A percentile compares a stretch with the other conserved stretches of the same genome.
phyloP scores from a whole-genome alignment of 2,888 invertebrate species.

The Sepiola atlantica region DNA sequence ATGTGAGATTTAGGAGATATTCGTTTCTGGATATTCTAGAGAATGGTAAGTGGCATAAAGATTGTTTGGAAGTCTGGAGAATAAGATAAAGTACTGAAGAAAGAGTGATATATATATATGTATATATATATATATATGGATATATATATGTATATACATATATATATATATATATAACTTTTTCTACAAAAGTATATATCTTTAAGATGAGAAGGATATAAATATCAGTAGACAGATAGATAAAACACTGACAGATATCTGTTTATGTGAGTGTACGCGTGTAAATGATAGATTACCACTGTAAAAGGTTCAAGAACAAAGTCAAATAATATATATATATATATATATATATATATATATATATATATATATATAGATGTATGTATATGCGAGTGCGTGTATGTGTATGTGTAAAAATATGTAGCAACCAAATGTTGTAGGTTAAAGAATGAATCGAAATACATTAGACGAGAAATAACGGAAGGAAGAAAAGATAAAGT shows the following conservation, averaged over 20 bases:
- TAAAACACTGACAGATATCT: not conserved
- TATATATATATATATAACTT: too few species aligned
- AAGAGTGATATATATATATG: too few species aligned
- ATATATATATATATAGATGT: too few species aligned
- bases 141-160: too few species aligned
- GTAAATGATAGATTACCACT: not conserved
- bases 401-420: not conserved
- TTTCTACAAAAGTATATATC: not conserved
- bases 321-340: not conserved
- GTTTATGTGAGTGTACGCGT: not conserved
- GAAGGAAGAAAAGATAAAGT: not conserved
- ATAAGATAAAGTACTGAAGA: not conserved
- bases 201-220: not conserved
- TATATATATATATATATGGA: too few species aligned
- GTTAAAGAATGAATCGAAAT: not conserved
- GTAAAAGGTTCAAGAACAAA: not conserved
- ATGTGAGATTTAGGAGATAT: not conserved
- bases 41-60: not conserved
- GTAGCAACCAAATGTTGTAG: not conserved
- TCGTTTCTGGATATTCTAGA: not conserved
- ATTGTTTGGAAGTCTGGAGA: not conserved
- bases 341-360: too few species aligned
- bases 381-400: not conserved
- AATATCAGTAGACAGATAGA: not conserved
- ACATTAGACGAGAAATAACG: not conserved